Evolutionary conservation across 2,888 invertebrate genomes (phyloP), one percentile per base, ranked within the genome.

Genomic region (Stictocephala bisonia): DNA sequence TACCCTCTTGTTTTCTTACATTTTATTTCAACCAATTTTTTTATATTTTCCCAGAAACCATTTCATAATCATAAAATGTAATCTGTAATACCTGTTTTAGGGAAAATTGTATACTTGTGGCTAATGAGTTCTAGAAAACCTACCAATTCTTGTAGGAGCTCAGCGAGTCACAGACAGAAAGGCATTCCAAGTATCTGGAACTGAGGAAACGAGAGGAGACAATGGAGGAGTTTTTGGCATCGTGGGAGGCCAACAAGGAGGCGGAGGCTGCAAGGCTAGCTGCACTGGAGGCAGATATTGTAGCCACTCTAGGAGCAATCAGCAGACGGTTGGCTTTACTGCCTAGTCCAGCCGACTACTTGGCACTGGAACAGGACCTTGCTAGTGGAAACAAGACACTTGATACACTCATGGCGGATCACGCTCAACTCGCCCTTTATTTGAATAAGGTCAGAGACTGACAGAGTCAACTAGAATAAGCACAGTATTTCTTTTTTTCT

Each of bases 141-240:
- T 13, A 31, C 2, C 11, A 2, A 69, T 18, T 24, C 13, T 64
- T 79, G n/a, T 76, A 88, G 86, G 90, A 90, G 79, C 82, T 91
- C 2, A 90, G 91, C 81, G 91, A 91, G 80, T 89, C 88, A 15
- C 89, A 90, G 78, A 89, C 90, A 0, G 93, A 93, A 78, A 88
- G 91, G 35, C 92, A 91, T 79, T 90, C 91, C 76, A 94, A 93
- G 82, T 94, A 93, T 81, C 88, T 92, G 48, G 94, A 95, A 80
- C 83, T 94, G 60, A 90, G 91, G 79, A 91, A 92, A 79, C 86
- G 93, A 66, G 95, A 94, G 82, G 92, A 93, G 83, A 90, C 91
- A 0, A 94, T 95, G 89, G 93, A 94, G 79, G 85, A 88, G 18
- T 94, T 94, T 80, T 86, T 93, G 84, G 84, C 87, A 0, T 86